Base-by-base conservation (phyloP, 2,113 vertebrate genomes). In the Cheirogaleus medius region DNA sequence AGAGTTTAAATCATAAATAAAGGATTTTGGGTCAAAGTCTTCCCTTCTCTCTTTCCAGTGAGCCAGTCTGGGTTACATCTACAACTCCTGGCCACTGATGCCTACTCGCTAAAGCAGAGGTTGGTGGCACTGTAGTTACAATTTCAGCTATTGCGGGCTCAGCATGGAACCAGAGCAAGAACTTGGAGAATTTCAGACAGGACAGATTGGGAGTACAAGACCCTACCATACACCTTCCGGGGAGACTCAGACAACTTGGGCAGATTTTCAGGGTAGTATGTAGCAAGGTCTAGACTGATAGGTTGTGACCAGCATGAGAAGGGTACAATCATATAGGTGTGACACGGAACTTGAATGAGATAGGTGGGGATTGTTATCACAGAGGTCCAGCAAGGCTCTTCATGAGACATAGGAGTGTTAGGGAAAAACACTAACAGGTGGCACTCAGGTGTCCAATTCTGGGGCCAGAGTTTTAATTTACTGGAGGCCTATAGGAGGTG, bases 1-100 rank as follows among this genome's bases (percentile, higher is more conserved):
- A 95, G 25, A 74, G n/a, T 92, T 78, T 66, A 63, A 83, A 52
- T 68, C 68, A 84, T 73, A 68, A 94, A 66, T 20, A 90, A 92
- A 87, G 32, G 23, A 17, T 32, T 86, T 66, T 11, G 54, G 42
- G 15, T 82, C 74, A 32, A 87, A 39, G 20, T 71, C 52, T 64
- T 23, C 66, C 32, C 10, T 20, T 68, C 42, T 34, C 8, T 44
- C 18, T 73, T 69, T 82, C 54, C 20, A 27, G 71, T 37, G 49
- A 87, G 25, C 20, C 32, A 71, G 20, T 29, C 13, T 74, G 27
- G 37, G 21, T 64, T 18, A 52, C 14, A 29, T 58, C 10, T 42
- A 44, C n/a, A 29, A 56, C 37, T 66, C 15, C 25, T 29, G 44
- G 25, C 23, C 44, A 37, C 15, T 25, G 37, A 56, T 6, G 37